A percentile compares a stretch with the other conserved stretches of the same genome.
phyloP scores from a whole-genome alignment of 2,797 vertebrate genomes.

The Knipowitschia caucasica region DNA sequence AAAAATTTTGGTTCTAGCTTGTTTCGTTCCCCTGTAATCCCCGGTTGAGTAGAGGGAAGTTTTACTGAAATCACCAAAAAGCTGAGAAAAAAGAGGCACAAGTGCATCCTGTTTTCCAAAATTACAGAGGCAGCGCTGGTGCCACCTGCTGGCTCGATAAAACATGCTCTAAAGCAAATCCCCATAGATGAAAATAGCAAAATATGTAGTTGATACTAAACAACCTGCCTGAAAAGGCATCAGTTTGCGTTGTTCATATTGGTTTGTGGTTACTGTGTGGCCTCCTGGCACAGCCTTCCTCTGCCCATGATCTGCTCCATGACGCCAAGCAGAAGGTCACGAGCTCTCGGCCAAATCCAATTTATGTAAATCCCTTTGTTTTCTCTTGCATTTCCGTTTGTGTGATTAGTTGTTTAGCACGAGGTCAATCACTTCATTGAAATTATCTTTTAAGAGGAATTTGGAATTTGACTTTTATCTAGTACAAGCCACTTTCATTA shows the following conservation, averaged over 20 bases:
- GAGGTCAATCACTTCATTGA: conserved; percentile 22
- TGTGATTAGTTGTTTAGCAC: conserved; percentile 54
- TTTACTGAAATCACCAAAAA: too few relatives aligned
- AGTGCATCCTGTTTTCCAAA: too few relatives aligned
- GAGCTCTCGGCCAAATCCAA: conserved; percentile 48
- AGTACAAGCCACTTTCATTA: conserved; percentile 32
- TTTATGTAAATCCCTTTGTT: conserved; percentile 46
- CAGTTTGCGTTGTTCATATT: conserved; percentile 30
- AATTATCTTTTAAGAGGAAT: conserved; percentile 43
- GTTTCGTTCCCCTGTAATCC: too few relatives aligned
- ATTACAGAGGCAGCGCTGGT: too few relatives aligned
- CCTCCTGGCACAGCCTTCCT: conserved; percentile 14
- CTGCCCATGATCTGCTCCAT: conserved; percentile 20
- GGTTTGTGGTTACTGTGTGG: conserved; percentile 17
- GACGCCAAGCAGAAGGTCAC: conserved; percentile 32
- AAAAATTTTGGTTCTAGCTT: too few relatives aligned
- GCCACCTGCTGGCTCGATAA: too few relatives aligned
- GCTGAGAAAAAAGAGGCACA: too few relatives aligned
- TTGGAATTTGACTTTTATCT: conserved; percentile 46
- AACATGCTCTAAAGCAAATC: too few relatives aligned
- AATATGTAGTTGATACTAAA: too few relatives aligned
- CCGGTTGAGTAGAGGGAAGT: too few relatives aligned
- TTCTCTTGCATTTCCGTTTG: conserved; percentile 41
- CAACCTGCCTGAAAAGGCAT: conserved; percentile 5
- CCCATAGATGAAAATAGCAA: too few relatives aligned